These are phyloP conservation scores for Prorops nasuta DNA, from an alignment of 1,140 invertebrate species.

Conservation along the genomic window DNA sequence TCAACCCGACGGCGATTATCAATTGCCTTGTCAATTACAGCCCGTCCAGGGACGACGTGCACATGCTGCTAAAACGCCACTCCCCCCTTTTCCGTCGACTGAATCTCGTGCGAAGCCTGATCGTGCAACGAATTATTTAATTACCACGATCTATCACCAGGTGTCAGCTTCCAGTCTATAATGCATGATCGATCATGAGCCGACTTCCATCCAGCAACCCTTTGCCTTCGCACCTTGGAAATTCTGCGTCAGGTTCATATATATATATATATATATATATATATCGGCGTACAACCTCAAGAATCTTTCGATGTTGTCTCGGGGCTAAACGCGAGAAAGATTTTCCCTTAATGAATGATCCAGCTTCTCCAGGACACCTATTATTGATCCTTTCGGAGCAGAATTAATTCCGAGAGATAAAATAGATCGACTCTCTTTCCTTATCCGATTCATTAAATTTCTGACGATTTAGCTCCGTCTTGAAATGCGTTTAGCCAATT, in stretches of 20 bases:
- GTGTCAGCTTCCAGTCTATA: constrained; percentile 50
- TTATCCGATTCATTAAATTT: too few relatives aligned
- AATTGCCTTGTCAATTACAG: constrained; percentile 51
- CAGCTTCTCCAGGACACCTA: too few relatives aligned
- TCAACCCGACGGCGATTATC: constrained; percentile 42
- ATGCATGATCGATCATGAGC: constrained; percentile 48
- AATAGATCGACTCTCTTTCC: too few relatives aligned
- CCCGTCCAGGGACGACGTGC: constrained; percentile 34
- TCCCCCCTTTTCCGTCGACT: constrained; percentile 1
- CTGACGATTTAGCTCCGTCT: too few relatives aligned
- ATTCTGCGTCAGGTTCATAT: too few relatives aligned
- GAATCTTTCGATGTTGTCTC: background rate
- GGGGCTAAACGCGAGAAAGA: background rate
- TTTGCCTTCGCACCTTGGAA: constrained; percentile 15
- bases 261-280: too few relatives aligned
- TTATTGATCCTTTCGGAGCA: too few relatives aligned
- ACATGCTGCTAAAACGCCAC: constrained; percentile 31
- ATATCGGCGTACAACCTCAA: too few relatives aligned
- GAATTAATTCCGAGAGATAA: too few relatives aligned
- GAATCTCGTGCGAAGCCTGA: constrained; percentile 22
- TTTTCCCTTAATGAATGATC: too few relatives aligned
- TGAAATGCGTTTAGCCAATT: too few relatives aligned
- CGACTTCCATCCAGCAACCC: constrained; percentile 20
- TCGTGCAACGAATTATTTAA: constrained; percentile 52
- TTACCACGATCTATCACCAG: constrained; percentile 52